Base-by-base conservation (phyloP, 2,888 invertebrate species). In the Cerastoderma edule region DNA sequence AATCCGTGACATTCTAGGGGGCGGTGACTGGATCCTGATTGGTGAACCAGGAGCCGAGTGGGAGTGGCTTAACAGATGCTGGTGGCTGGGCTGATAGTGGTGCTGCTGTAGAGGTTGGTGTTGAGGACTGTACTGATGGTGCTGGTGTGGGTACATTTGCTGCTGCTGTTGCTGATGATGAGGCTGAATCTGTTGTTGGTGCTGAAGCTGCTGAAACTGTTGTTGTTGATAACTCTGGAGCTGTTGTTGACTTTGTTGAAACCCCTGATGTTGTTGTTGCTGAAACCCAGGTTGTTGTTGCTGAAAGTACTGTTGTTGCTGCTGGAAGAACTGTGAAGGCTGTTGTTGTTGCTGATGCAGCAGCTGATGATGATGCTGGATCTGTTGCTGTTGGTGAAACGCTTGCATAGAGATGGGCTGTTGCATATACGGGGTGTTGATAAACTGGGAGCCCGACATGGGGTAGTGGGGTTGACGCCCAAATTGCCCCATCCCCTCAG, bases 381-480 rank as follows among this genome's bases (percentile, higher is more conserved):
- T 67, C 19, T 72, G 78, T 35, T 81, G 79, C 35, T 72, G 79
- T 24, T 64, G 78, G 57, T 82, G 81, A 66, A 69, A 77, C 22
- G 66, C 72, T 77, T 82, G 82, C 82, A 82, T 82, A 77, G 78
- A 60, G 24, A 79, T 77, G 70, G 78, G 65, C 30, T 73, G 66
- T 72, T 82, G 82, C 82, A 82, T 82, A 79, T 82, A 82, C 54
- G 79, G 79, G 6, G 79, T 79, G 66, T 76, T 79, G 48, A 79
- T 75, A 64, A 77, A 72, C 65, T 82, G 76, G 13, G 76, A 67
- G 32, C 79, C 82, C 4, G 81, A 66, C 63, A 78, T 71, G 16
- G 72, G 73, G 70, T 77, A 79, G 67, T 76, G 72, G n/a, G 66
- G 57, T 10, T 72, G 75, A 48, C 78, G 68, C 13, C 74, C 74